Evolutionary conservation across 2,113 vertebrate species (phyloP), one percentile per base, ranked within the genome.

Genomic region (Oncorhynchus keta): DNA sequence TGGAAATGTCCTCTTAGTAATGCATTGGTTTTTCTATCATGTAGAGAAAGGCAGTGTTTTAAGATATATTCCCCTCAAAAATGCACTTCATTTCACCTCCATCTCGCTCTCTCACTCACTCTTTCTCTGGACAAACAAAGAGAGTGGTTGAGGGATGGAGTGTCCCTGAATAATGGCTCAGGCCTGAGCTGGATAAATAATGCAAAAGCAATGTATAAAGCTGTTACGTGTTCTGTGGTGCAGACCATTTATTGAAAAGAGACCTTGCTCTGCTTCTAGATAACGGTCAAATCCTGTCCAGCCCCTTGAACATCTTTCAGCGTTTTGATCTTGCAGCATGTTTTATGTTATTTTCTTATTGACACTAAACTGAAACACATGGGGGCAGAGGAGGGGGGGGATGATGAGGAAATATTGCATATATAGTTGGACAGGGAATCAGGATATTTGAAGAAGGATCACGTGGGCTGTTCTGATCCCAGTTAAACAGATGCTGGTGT

Each of bases 321-420:
- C 32, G n/a, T 68, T 68, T 68, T 68, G 67, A 68, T 68, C 67
- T 68, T 3, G 16, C 65, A 39, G 18, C 24, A 20, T 68, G 16
- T 35, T 68, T 68, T n/a, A 20, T 68, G 67, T 68, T 68, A 68
- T 32, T 68, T 68, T 20, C 8, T 32, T 35, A 68, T 68, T 62
- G 20, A 62, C 59, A 62, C 59, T 22, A 3, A 22, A 62, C 59
- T n/a, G 22, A 62, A 62, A 62, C 59, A 62, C 20, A 35, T 66
- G 26, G 28, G 24, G 66, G 66, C 32, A 68, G 67, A 68, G 67
- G 67, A n/a, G 67, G 28, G 4, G 28, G 28, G 18, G 30, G 1
- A 22, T 8, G 32, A 8, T 5, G 5, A 68, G 6, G 14, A 20
- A 35, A 35, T 9, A 20, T 68, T 68, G 14, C 67, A 68, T 16